Conservation (phyloP, 2,113 vertebrate species). For the Siniperca knerii region DNA sequence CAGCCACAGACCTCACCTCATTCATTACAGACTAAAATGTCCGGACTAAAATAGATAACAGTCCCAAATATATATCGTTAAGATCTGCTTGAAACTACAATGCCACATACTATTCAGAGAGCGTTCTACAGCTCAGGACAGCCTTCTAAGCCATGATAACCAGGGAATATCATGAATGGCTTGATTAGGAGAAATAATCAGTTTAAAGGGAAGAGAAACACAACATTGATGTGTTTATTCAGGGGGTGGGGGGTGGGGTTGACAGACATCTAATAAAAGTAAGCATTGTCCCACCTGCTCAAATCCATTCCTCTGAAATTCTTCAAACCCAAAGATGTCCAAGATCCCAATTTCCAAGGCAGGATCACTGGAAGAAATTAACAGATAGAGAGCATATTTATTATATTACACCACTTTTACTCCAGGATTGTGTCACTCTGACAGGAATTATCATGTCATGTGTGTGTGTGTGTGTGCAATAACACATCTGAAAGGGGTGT, state of each 20-base stretch:
- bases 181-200: background rate
- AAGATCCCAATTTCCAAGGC: conserved; percentile 90
- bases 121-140: conserved; percentile 7
- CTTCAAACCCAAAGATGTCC: conserved; percentile 97
- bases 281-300: conserved; percentile 88
- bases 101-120: conserved; percentile 12
- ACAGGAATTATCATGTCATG: conserved; percentile 4
- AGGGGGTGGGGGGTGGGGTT: too few relatives aligned
- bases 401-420: background rate
- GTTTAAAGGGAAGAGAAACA: background rate
- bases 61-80: conserved; percentile 59
- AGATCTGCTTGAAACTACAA: conserved; percentile 36
- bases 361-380: conserved; percentile 81
- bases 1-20: conserved; percentile 66
- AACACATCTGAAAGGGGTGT: conserved; percentile 47
- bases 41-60: conserved; percentile 33
- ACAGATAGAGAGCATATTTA: background rate
- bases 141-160: background rate
- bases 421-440: background rate
- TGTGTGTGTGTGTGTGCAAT: conserved; percentile 12
- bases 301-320: conserved; percentile 92
- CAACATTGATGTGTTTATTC: background rate
- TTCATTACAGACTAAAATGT: conserved; percentile 65
- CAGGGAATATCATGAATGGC: conserved; percentile 1
- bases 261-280: background rate